Conservation (phyloP, 2,888 invertebrate species). For the Ectemnius continuus region DNA sequence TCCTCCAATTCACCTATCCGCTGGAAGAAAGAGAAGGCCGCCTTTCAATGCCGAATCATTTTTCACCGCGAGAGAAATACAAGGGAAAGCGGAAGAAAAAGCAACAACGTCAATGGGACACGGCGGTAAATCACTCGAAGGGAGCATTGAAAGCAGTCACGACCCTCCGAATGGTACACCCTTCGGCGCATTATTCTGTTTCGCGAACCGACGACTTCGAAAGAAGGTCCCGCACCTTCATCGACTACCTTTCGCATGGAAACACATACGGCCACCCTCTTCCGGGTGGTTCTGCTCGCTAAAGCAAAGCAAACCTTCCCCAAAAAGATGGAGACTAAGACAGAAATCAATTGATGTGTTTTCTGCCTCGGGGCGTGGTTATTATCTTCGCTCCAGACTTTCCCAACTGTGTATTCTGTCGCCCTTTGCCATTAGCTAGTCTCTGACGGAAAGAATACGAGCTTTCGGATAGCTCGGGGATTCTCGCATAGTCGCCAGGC, state of each 20-base stretch:
- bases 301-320: constrained; percentile 15
- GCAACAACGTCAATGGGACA: no score
- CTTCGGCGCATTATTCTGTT: background rate
- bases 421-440: no score
- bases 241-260: constrained; percentile 16
- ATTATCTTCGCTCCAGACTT: background rate
- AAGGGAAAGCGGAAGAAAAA: background rate
- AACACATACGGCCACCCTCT: constrained; percentile 6
- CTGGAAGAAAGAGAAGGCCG: background rate
- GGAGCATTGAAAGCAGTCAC: background rate
- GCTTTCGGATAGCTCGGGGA: background rate
- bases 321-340: constrained; percentile 12
- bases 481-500: background rate
- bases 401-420: background rate
- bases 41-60: background rate
- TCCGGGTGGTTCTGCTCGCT: background rate
- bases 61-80: background rate
- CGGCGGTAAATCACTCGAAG: constrained; percentile 2
- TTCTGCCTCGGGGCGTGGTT: constrained; percentile 36
- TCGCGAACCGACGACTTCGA: background rate
- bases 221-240: constrained; percentile 5
- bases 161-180: background rate
- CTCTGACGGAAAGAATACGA: background rate
- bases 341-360: constrained; percentile 39
- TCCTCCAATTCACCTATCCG: constrained; percentile 4